phyloP scores from a whole-genome alignment of 2,888 invertebrate genomes.

The Shargacucullia verbasci region DNA sequence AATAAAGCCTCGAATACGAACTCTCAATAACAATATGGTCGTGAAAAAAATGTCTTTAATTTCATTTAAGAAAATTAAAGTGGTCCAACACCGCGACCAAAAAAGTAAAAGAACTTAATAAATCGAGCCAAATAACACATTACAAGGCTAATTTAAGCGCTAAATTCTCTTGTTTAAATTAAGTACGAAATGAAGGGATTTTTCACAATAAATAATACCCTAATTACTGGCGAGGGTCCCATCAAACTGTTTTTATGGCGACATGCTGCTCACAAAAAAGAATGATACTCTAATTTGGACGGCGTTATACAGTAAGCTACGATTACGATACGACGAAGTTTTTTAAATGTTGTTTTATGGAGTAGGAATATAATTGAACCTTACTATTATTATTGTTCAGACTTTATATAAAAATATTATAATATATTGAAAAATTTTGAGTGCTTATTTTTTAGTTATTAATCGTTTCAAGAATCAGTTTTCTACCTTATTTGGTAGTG shows the following conservation, averaged over 20 bases:
- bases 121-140: constrained; percentile 59
- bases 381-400: no score
- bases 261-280: constrained; percentile 73
- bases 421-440: no score
- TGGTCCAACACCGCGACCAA: constrained; percentile 16
- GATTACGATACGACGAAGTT: no score
- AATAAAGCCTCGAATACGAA: constrained; percentile 17
- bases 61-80: constrained; percentile 31
- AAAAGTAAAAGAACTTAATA: constrained; percentile 45
- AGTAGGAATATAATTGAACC: no score
- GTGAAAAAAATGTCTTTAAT: constrained; percentile 40
- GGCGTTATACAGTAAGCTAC: constrained; percentile 46
- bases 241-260: constrained; percentile 74
- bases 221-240: constrained; percentile 68
- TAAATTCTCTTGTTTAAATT: constrained; percentile 73
- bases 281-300: constrained; percentile 70
- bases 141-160: constrained; percentile 66
- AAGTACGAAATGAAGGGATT: constrained; percentile 68
- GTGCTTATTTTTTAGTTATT: no score
- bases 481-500: no score
- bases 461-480: no score
- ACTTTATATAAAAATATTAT: no score
- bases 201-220: constrained; percentile 72
- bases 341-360: no score
- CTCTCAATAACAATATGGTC: constrained; percentile 23